Percentiles rank a stretch among this genome's conserved stretches.
These are phyloP conservation scores for Pollenia griseotomentosa DNA, from an alignment of 2,888 invertebrate genomes.

Conservation along the genomic window DNA sequence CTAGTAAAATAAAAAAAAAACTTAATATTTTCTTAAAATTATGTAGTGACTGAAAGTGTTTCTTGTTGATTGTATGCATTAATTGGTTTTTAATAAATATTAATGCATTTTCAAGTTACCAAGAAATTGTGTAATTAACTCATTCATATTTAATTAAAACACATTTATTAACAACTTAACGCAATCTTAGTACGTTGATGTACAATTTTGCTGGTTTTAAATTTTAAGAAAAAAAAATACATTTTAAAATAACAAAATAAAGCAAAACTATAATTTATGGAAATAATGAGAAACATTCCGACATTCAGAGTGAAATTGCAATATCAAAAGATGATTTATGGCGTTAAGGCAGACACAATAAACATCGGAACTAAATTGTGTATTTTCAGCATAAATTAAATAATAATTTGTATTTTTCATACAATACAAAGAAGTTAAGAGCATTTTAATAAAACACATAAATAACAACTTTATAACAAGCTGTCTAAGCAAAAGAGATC, in stretches of 20 bases:
- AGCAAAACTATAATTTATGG: conserved; percentile 16
- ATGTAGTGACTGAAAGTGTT: conserved; percentile 25
- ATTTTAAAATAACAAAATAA: not conserved
- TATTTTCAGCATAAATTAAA: conserved; percentile 62
- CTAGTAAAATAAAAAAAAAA: not conserved
- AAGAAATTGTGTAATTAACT: conserved; percentile 56
- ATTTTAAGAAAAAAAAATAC: conserved; percentile 19
- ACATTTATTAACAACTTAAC: conserved; percentile 61
- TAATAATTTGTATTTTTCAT: conserved; percentile 33
- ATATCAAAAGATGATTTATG: conserved; percentile 60
- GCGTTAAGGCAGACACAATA: conserved; percentile 53
- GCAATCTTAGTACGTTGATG: conserved; percentile 29
- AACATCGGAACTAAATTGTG: conserved; percentile 56
- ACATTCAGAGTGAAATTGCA: conserved; percentile 45
- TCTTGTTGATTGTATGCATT: conserved; percentile 17
- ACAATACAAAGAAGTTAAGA: conserved; percentile 21
- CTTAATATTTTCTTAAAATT: not conserved
- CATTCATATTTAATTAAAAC: conserved; percentile 58
- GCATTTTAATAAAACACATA: conserved; percentile 50
- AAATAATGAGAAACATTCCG: conserved; percentile 41
- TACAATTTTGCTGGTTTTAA: conserved; percentile 50
- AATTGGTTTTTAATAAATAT: conserved; percentile 58
- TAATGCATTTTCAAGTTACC: conserved; percentile 56
- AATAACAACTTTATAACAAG: conserved; percentile 52
- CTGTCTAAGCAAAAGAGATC: conserved; percentile 38